Evolutionary conservation across 2,113 vertebrate species (phyloP), one percentile per base, ranked within the genome.

Genomic region (Tychaedon coryphoeus): DNA sequence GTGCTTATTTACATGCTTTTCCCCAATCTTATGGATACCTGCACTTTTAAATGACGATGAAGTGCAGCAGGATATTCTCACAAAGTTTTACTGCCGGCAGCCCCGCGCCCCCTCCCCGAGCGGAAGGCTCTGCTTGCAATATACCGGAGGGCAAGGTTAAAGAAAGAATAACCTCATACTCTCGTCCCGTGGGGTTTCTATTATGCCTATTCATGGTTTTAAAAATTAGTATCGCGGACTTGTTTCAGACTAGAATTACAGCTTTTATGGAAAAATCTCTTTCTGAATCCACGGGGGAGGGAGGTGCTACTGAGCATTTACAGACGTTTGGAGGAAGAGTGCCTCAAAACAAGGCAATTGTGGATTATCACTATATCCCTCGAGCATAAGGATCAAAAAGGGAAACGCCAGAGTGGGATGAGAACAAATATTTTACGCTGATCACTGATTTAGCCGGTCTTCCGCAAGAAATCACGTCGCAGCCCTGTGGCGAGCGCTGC

Each of bases 401-500:
- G 47, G 76, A 75, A 80, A 61, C 1, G 8, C 42, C 29, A 38
- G 19, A 69, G 28, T 2, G 7, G 7, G 25, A 56, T 31, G 54
- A 29, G 5, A 4, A 29, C 31, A 67, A n/a, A 12, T 18, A 40
- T 28, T 72, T 51, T 9, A 13, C 5, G 10, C 5, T 9, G 26
- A 43, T 36, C 18, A 34, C 16, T 8, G 42, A 25, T 13, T 6
- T 40, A 50, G 26, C 7, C 28, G 2, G 8, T 7, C 8, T 48
- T 28, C 24, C 9, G 10, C 5, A 9, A 16, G 40, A 23, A 31
- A 13, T 0, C 23, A 14, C 4, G 24, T 3, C 6, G 2, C 0
- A 6, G 36, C 4, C 18, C 8, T 2, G 3, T 0, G 19, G 18
- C 6, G 7, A 25, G 43, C 1, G 0, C 33, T 1, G 3, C 25